Evolutionary conservation across 2,797 vertebrate species (phyloP).

Genomic region (Ptychadena robeensis): DNA sequence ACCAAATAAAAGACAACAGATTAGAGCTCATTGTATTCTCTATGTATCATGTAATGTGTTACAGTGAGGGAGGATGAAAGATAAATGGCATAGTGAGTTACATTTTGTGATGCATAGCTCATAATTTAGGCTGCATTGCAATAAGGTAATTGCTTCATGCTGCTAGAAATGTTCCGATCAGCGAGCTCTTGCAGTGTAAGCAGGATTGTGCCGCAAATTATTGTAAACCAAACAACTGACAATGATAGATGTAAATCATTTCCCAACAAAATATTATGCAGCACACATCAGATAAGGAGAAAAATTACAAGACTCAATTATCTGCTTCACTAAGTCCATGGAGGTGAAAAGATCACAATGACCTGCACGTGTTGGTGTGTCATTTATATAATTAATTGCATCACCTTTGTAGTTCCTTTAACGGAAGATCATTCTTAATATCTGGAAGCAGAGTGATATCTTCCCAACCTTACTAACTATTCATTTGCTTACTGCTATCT

Average conservation of each 20-base stretch:
- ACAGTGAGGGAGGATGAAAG: slow-evolving; percentile 17
- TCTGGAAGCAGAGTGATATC: slow-evolving; percentile 5
- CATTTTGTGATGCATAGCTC: slow-evolving; percentile 29
- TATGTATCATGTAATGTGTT: not conserved
- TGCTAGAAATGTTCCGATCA: slow-evolving; percentile 25
- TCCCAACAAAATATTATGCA: slow-evolving; percentile 47
- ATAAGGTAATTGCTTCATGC: slow-evolving; percentile 39
- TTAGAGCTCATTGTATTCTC: slow-evolving; percentile 19
- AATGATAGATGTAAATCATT: slow-evolving; percentile 54
- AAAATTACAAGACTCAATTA: slow-evolving; percentile 51
- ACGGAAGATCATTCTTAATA: slow-evolving; percentile 40
- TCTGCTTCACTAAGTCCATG: slow-evolving; percentile 29
- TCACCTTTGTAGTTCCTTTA: slow-evolving; percentile 5
- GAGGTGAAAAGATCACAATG: slow-evolving; percentile 48
- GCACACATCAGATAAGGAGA: slow-evolving; percentile 34
- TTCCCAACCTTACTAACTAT: not conserved
- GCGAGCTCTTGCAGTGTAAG: slow-evolving; percentile 46
- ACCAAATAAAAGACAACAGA: not conserved
- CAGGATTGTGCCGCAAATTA: slow-evolving; percentile 30
- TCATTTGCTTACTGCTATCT: not conserved
- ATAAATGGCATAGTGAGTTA: slow-evolving; percentile 30
- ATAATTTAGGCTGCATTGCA: slow-evolving; percentile 36
- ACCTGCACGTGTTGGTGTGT: not conserved
- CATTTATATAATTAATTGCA: slow-evolving; percentile 30
- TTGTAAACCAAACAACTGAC: slow-evolving; percentile 38